phyloP scores from a whole-genome alignment of 2,113 vertebrate species.

The Himantopus leucocephalus region DNA sequence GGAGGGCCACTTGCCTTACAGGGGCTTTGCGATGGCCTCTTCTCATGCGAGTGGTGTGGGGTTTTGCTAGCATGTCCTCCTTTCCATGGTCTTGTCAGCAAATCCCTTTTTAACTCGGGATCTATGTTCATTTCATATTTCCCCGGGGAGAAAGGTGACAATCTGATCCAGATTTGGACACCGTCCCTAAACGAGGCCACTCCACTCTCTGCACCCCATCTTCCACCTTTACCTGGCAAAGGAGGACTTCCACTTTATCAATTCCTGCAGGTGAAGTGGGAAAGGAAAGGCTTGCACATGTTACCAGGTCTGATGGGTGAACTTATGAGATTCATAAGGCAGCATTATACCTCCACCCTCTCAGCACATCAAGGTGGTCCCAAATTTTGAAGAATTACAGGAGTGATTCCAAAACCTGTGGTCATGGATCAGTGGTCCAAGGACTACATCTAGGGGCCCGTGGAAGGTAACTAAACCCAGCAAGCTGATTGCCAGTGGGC shows the following conservation, averaged over 20 bases:
- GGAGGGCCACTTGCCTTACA: background rate
- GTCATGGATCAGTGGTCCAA: background rate
- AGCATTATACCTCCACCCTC: background rate
- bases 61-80: background rate
- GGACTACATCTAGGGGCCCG: background rate
- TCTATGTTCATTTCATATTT: background rate
- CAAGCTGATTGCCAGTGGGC: background rate
- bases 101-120: background rate
- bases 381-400: background rate
- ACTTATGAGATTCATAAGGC: background rate
- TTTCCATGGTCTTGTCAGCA: background rate
- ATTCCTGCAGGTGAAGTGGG: fast-evolving
- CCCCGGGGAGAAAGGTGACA: fast-evolving
- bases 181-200: fast-evolving
- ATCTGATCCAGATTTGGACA: background rate
- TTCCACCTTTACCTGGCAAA: background rate
- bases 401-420: background rate
- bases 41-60: background rate
- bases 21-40: background rate
- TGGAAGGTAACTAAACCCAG: background rate
- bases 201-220: no score
- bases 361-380: background rate
- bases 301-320: background rate
- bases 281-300: background rate
- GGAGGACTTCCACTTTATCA: background rate